These are phyloP conservation scores for Abrostola tripartita DNA, from an alignment of 2,888 invertebrate species.

Conservation along the genomic window DNA sequence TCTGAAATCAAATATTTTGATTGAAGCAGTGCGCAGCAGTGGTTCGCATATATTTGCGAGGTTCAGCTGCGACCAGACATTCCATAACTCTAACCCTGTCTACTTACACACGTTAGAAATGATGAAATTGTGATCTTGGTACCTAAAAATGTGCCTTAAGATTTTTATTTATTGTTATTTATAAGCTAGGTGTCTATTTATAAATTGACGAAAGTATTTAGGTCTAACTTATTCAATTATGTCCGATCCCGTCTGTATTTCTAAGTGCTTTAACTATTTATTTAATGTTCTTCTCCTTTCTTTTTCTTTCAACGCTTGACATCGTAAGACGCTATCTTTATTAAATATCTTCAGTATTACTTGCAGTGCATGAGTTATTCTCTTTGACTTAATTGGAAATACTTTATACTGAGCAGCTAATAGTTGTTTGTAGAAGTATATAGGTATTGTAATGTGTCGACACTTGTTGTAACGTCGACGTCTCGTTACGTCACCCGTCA, in stretches of 20 bases:
- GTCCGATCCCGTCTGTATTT: constrained; percentile 68
- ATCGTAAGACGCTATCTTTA: constrained; percentile 39
- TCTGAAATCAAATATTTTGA: constrained; percentile 68
- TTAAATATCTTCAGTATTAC: constrained; percentile 43
- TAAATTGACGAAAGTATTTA: constrained; percentile 80
- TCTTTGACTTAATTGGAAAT: constrained; percentile 22
- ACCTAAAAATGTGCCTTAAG: constrained; percentile 86
- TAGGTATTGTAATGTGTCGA: constrained; percentile 33
- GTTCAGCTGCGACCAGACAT: constrained; percentile 77
- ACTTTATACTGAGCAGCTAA: constrained; percentile 19
- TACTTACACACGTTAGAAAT: constrained; percentile 71
- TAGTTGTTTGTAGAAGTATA: constrained; percentile 31
- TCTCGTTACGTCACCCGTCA: constrained; percentile 19
- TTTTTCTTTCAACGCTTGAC: constrained; percentile 61
- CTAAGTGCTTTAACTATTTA: constrained; percentile 73
- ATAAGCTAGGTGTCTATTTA: constrained; percentile 84
- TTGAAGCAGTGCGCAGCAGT: constrained; percentile 61
- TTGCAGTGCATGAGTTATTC: constrained; percentile 53
- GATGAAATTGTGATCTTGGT: constrained; percentile 86
- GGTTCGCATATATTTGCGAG: constrained; percentile 44
- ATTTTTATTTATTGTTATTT: constrained; percentile 87
- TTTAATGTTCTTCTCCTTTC: constrained; percentile 61
- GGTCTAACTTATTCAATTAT: constrained; percentile 73
- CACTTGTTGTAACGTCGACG: constrained; percentile 21
- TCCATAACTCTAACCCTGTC: constrained; percentile 79